Evolutionary conservation across 2,797 vertebrate species (phyloP), one percentile per base, ranked within the genome.

Genomic region (Macroramphosus scolopax): DNA sequence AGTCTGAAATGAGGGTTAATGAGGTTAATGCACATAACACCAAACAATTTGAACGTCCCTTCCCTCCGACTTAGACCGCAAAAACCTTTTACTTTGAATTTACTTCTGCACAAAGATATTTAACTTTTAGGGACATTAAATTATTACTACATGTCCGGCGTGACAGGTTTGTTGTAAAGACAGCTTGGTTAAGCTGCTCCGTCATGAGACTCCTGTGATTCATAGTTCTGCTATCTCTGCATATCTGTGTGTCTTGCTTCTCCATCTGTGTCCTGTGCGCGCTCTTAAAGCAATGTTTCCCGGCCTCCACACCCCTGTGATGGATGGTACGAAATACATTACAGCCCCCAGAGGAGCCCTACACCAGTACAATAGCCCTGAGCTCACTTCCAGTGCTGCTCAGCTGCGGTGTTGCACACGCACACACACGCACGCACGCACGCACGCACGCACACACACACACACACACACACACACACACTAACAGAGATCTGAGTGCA

Each of bases 241-340:
- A 62, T 72, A 77, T 79, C 60, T 80, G 41, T n/a, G 20, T 68
- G 69, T 59, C 77, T 81, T 68, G 63, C 65, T 74, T 76, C 57
- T 76, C 75, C 84, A 83, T 85, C 78, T 86, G 85, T 77, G 83
- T 86, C 83, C 77, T 85, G 79, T 83, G 77, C 75, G 72, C 77
- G 77, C 75, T 83, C 77, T 86, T 86, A 83, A 82, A 78, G 80
- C 63, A 60, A 71, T 62, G 78, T 61, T 87, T 87, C 80, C 84
- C 77, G 82, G 67, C 75, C 74, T 71, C 80, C 80, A 73, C 84
- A 72, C 74, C 77, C 81, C 28, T 47, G 72, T 85, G 82, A 85
- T 87, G 77, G 83, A 87, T 85, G 74, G 77, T 68, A 84, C 75
- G 61, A 77, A 87, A 83, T 64, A 42, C 78, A 76, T 84, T 86